Evolutionary conservation across 2,113 vertebrate genomes (phyloP).

Genomic region (Diphyllodes magnificus): DNA sequence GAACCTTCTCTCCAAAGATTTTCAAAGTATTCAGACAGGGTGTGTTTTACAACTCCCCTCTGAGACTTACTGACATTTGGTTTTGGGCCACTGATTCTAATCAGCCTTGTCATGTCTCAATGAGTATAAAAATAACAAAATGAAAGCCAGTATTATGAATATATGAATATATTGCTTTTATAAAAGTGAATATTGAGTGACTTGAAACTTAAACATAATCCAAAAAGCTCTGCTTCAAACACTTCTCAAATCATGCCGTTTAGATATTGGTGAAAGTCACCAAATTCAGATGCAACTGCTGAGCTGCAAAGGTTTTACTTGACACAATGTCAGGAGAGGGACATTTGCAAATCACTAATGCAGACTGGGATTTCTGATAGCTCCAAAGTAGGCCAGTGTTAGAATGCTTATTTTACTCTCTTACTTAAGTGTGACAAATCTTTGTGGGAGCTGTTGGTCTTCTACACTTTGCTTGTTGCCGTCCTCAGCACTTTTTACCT

Average conservation of each 20-base stretch:
- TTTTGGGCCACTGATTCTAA: neutral
- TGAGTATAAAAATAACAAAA: slow-evolving; percentile 2
- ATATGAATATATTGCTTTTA: slow-evolving; percentile 6
- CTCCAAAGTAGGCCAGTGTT: neutral
- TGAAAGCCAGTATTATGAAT: neutral
- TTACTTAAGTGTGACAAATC: neutral
- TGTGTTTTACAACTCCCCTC: neutral
- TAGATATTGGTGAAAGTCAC: neutral
- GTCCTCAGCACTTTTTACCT: neutral
- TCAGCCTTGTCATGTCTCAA: neutral
- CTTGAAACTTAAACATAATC: neutral
- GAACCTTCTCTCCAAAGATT: neutral
- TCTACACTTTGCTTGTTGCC: neutral
- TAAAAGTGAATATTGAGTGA: neutral
- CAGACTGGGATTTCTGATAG: neutral
- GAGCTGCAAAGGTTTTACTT: neutral
- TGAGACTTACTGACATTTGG: neutral
- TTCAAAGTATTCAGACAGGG: neutral
- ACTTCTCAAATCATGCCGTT: neutral
- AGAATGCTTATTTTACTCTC: neutral
- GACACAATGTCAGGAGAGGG: neutral
- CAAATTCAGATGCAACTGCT: neutral
- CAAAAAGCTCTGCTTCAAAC: slow-evolving; percentile 6
- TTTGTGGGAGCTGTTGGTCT: neutral
- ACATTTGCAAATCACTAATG: neutral